Evolutionary conservation across 2,797 vertebrate species (phyloP), one percentile per base, ranked within the genome.

Genomic region (Brachyalestes nurse): DNA sequence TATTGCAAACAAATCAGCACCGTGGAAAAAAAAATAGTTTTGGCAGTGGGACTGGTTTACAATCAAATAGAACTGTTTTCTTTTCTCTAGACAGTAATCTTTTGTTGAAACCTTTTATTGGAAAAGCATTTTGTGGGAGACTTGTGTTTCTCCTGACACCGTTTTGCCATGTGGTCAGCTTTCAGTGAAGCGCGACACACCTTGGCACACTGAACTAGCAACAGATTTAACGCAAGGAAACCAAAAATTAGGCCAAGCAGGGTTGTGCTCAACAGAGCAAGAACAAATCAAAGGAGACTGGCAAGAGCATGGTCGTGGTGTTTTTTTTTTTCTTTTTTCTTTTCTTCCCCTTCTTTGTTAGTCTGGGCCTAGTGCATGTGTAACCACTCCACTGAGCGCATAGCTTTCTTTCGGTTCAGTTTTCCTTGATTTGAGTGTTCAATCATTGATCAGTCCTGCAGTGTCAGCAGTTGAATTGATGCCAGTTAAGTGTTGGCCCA

Each of bases 161-260:
- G 16, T 49, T 25, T 57, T 19, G 70, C 70, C 70, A 74, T 73
- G 75, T 73, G 66, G 65, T 78, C 75, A 66, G 75, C 75, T 77
- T 40, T 66, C 62, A 64, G 47, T 65, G 75, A 77, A 77, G 80
- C 75, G 53, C 47, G 53, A 55, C 60, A 45, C 81, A 73, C 28
- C 69, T 67, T 82, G 81, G 81, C 81, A 82, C 81, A 75, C 28
- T 23, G 71, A 70, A 67, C 64, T 9, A 62, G 71, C 76, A 73
- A 69, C 81, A 82, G 81, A 82, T 78, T 82, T 78, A 53, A 78
- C 28, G 64, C 81, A 78, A 58, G 34, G 64, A 78, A 78, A 78
- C 62, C 62, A 40, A 62, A 75, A 82, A 82, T 82, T 75, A 82
- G 81, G 81, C 81, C 81, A 82, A 78, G 81, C 64, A 7, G 76